phyloP scores from a whole-genome alignment of 2,113 vertebrate species.

The Leuciscus idus region DNA sequence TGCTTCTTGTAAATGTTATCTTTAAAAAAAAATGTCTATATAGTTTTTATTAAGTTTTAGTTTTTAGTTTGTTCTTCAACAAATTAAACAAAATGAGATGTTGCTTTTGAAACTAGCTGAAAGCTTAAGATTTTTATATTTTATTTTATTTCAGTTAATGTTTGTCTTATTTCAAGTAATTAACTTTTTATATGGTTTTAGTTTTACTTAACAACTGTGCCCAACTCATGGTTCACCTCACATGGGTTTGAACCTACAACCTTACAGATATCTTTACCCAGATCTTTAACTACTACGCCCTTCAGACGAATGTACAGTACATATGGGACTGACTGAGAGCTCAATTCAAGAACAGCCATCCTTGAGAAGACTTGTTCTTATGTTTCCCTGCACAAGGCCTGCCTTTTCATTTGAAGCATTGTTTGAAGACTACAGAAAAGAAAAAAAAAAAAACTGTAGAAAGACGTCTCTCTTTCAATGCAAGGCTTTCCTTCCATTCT shows the following conservation, averaged over 20 bases:
- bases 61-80: too few relatives aligned
- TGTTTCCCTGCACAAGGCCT: slow-evolving; percentile 57
- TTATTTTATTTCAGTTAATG: neutral
- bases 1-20: too few relatives aligned
- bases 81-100: neutral
- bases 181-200: neutral
- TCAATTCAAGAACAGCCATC: slow-evolving; percentile 20
- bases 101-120: neutral
- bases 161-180: neutral
- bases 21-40: too few relatives aligned
- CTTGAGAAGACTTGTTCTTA: slow-evolving; percentile 40
- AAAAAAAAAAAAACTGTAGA: slow-evolving; percentile 51
- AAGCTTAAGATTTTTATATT: neutral
- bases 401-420: slow-evolving; percentile 51
- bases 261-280: slow-evolving; percentile 14
- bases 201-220: neutral
- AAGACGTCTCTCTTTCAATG: slow-evolving; percentile 62
- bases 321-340: neutral
- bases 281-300: slow-evolving; percentile 8
- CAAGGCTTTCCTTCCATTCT: slow-evolving; percentile 76
- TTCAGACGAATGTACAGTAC: slow-evolving; percentile 7
- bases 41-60: too few relatives aligned
- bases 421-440: slow-evolving; percentile 51
- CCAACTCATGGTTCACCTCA: neutral
- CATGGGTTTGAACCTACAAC: neutral